A percentile compares a stretch with the other conserved stretches of the same genome.
Conservation (phyloP, 2,888 invertebrate species). For the Standfussiana lucernea region DNA sequence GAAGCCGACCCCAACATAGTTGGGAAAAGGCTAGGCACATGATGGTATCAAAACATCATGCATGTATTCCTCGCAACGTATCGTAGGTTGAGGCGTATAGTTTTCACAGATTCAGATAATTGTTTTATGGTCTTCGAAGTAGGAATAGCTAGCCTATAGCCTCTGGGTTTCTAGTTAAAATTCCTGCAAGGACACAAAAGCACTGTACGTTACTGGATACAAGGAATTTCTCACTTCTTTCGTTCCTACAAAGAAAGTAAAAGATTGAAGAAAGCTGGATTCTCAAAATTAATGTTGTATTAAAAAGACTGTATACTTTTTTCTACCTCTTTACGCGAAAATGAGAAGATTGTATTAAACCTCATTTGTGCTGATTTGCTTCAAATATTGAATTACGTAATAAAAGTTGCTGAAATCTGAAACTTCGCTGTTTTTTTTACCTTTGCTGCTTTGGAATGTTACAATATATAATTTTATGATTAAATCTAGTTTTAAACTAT, state of each 20-base stretch:
- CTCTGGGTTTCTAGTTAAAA: neutral
- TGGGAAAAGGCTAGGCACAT: neutral
- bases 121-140: neutral
- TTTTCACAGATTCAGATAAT: neutral
- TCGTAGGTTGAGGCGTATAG: neutral
- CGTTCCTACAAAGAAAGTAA: neutral
- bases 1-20: neutral
- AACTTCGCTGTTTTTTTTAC: neutral
- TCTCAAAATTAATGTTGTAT: neutral
- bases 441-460: neutral
- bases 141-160: neutral
- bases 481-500: neutral
- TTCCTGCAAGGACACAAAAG: too few relatives aligned
- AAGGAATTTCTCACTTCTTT: neutral
- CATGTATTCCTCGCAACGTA: neutral
- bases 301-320: constrained; percentile 12
- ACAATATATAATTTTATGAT: neutral
- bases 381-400: constrained; percentile 41
- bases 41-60: neutral
- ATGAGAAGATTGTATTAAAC: constrained; percentile 18
- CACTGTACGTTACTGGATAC: too few relatives aligned
- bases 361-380: constrained; percentile 25
- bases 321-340: constrained; percentile 2
- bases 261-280: neutral
- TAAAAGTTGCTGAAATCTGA: constrained; percentile 19